phyloP scores from a whole-genome alignment of 2,113 vertebrate species.

The Motacilla tschutschensis region DNA sequence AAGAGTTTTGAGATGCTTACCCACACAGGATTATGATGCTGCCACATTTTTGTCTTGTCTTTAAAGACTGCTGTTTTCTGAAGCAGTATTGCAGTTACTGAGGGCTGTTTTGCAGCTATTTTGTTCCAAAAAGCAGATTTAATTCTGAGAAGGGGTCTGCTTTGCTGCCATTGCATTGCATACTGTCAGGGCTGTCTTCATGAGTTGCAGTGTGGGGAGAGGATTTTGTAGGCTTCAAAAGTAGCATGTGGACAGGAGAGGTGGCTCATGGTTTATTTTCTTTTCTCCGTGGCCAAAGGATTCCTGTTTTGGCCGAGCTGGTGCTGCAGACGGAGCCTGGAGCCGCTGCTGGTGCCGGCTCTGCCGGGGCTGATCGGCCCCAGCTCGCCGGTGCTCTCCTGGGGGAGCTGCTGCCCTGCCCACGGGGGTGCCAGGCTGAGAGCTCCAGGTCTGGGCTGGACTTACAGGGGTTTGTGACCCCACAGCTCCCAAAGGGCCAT shows the following conservation, averaged over 20 bases:
- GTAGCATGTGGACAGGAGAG: rapidly evolving
- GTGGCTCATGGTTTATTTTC: background rate
- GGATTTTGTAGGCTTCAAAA: background rate
- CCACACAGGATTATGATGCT: rapidly evolving
- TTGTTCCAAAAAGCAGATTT: background rate
- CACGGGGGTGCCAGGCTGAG: background rate
- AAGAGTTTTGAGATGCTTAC: background rate
- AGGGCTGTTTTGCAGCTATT: background rate
- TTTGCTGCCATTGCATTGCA: background rate
- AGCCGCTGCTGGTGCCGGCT: background rate
- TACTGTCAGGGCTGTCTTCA: rapidly evolving
- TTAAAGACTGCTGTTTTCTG: background rate
- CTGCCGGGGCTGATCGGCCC: background rate
- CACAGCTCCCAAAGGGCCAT: background rate
- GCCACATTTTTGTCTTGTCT: background rate
- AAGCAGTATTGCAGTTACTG: background rate
- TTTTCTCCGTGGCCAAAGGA: background rate
- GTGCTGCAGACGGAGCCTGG: background rate
- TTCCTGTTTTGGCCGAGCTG: rapidly evolving
- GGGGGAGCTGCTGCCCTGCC: background rate
- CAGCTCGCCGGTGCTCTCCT: rapidly evolving
- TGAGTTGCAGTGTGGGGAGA: rapidly evolving
- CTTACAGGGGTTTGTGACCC: background rate
- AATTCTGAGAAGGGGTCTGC: background rate
- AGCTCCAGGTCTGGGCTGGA: background rate